Conservation (phyloP, 2,888 invertebrate species). For the Fragum fragum region DNA sequence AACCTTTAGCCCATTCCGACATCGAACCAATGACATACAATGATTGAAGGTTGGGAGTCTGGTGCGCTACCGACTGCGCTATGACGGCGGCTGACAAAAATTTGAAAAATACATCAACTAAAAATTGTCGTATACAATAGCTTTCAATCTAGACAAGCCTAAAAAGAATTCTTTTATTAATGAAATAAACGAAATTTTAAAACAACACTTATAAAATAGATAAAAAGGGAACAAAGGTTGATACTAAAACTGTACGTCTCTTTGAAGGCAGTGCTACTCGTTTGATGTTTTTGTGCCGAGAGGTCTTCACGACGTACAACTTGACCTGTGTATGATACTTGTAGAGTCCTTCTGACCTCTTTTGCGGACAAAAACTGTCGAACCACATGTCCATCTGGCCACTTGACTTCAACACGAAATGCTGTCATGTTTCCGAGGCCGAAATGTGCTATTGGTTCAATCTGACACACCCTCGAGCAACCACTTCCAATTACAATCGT, state of each 20-base stretch:
- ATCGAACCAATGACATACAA: too few relatives aligned
- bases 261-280: background rate
- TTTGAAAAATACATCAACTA: too few relatives aligned
- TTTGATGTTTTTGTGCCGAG: background rate
- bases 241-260: background rate
- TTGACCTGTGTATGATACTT: conserved; percentile 50
- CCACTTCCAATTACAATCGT: conserved; percentile 78
- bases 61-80: too few relatives aligned
- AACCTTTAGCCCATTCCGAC: too few relatives aligned
- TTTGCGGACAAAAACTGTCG: conserved; percentile 29
- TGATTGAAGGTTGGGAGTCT: too few relatives aligned
- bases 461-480: conserved; percentile 82
- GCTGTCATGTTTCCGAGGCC: conserved; percentile 70
- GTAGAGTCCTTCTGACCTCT: conserved; percentile 39
- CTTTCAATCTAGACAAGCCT: too few relatives aligned
- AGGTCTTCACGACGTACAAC: conserved; percentile 1
- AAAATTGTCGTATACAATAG: too few relatives aligned
- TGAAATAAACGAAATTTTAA: too few relatives aligned
- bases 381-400: conserved; percentile 72
- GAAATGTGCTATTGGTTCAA: conserved; percentile 83
- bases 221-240: background rate
- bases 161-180: too few relatives aligned
- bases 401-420: conserved; percentile 59
- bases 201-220: too few relatives aligned
- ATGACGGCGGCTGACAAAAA: too few relatives aligned